These are phyloP conservation scores for Tachuris rubrigastra DNA, from an alignment of 2,113 vertebrate species.

Conservation along the genomic window DNA sequence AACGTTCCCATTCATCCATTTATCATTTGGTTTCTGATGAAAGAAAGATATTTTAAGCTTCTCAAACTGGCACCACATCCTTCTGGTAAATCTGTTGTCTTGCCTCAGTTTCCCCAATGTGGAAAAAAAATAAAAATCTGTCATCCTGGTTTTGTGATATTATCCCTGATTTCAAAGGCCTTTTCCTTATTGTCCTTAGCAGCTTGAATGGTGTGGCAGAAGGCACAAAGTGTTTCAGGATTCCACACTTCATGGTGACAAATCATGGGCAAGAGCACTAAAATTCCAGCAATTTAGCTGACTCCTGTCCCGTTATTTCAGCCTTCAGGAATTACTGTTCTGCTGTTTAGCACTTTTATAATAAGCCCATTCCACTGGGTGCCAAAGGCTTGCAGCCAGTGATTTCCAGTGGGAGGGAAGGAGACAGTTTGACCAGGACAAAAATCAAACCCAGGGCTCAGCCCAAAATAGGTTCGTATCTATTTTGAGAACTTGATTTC, in stretches of 20 bases:
- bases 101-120: not conserved
- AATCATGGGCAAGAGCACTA: not conserved
- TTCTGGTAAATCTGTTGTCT: not conserved
- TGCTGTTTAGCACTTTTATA: not conserved
- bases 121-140: not conserved
- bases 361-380: not conserved
- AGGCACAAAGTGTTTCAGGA: not conserved
- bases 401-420: not conserved
- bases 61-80: not conserved
- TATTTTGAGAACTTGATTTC: not conserved
- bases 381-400: not conserved
- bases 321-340: not conserved
- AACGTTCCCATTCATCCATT: not conserved
- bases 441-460: not conserved
- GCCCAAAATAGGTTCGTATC: not conserved
- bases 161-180: not conserved
- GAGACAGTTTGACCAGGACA: not conserved
- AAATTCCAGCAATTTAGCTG: not conserved
- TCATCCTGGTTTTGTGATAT: not conserved
- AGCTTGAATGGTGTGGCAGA: not conserved
- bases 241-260: not conserved
- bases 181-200: not conserved
- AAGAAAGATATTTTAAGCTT: not conserved
- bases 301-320: not conserved
- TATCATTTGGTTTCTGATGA: not conserved